These are phyloP conservation scores for Autographa gamma DNA, from an alignment of 2,888 invertebrate species.

Conservation along the genomic window DNA sequence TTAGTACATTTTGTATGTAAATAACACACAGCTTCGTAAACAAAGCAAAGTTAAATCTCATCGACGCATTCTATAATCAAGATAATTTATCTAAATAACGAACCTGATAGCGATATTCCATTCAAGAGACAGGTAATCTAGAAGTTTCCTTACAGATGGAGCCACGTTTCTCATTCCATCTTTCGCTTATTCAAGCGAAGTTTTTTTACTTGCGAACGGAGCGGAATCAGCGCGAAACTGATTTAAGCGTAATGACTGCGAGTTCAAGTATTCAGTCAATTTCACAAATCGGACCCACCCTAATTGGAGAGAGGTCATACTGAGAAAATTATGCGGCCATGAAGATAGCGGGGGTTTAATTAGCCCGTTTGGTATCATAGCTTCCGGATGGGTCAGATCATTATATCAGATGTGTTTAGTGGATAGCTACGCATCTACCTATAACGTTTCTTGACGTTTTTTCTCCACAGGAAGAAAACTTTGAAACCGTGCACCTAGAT, in stretches of 20 bases:
- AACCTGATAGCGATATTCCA: constrained; percentile 6
- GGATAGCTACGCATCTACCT: no score
- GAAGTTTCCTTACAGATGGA: constrained; percentile 32
- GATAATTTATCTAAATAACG: constrained; percentile 7
- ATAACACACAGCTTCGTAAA: not conserved
- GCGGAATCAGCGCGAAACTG: constrained; percentile 59
- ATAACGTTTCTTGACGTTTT: no score
- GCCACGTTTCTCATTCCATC: constrained; percentile 41
- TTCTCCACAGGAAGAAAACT: no score
- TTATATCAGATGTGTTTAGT: not conserved
- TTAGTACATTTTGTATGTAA: not conserved
- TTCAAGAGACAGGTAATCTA: constrained; percentile 27
- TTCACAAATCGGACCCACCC: constrained; percentile 63
- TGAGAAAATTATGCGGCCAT: constrained; percentile 39
- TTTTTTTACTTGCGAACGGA: constrained; percentile 49
- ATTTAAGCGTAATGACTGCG: constrained; percentile 62
- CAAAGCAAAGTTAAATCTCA: not conserved
- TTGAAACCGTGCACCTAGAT: no score
- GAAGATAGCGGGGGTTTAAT: constrained; percentile 12
- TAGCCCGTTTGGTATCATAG: not conserved
- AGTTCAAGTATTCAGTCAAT: constrained; percentile 64
- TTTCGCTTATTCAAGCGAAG: constrained; percentile 51
- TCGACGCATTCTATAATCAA: not conserved
- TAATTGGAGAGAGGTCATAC: constrained; percentile 62
- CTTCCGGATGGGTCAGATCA: no score